These are phyloP conservation scores for Acanthis flammea DNA, from an alignment of 2,797 vertebrate genomes.

Conservation along the genomic window DNA sequence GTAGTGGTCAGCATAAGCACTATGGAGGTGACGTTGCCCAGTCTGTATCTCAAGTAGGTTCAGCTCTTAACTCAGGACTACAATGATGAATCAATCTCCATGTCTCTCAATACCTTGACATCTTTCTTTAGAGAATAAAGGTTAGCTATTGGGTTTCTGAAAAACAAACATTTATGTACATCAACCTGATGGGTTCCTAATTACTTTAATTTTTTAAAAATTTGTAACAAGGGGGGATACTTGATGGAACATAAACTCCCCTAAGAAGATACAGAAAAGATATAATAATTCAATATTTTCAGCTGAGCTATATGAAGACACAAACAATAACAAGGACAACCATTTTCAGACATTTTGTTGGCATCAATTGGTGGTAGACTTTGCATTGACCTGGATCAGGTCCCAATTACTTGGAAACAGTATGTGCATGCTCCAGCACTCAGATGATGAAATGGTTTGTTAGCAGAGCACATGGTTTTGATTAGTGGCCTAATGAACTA, in stretches of 20 bases:
- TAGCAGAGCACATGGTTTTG: constrained; percentile 44
- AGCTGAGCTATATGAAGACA: not conserved
- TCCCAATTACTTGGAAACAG: not conserved
- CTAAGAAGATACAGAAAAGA: not conserved
- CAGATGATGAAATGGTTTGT: constrained; percentile 42
- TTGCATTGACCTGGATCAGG: not conserved
- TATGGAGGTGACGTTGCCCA: not conserved
- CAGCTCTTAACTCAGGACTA: not conserved
- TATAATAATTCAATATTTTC: not conserved
- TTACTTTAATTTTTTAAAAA: not conserved
- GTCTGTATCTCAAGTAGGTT: not conserved
- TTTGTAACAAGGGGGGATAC: not conserved
- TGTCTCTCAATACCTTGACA: not conserved
- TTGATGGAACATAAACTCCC: not conserved
- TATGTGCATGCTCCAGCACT: not conserved
- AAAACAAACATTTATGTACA: not conserved
- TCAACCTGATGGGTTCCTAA: not conserved
- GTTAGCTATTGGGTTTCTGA: not conserved
- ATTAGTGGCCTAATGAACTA: constrained; percentile 49
- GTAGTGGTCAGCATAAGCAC: not conserved
- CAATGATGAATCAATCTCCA: not conserved
- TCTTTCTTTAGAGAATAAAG: not conserved
- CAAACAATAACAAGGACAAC: not conserved
- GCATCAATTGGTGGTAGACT: not conserved
- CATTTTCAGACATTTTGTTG: not conserved